phyloP scores from a whole-genome alignment of 2,113 vertebrate genomes.

The Hippopotamus amphibius region DNA sequence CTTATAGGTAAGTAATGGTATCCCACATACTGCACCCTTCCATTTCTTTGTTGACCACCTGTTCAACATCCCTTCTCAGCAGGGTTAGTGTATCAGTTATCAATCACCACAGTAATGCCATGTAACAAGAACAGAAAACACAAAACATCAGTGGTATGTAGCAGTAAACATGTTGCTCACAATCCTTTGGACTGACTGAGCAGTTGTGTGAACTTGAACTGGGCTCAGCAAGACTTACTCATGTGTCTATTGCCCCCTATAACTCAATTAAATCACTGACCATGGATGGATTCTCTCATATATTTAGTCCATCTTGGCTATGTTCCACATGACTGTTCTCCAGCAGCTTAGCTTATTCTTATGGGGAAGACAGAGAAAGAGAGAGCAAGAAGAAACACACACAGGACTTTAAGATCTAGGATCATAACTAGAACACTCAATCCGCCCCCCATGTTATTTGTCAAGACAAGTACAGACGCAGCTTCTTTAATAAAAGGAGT shows the following conservation, averaged over 20 bases:
- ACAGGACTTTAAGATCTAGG: neutral
- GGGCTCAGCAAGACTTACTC: neutral
- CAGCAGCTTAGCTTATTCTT: neutral
- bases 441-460: neutral
- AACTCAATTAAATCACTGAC: neutral
- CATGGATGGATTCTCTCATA: neutral
- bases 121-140: neutral
- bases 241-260: neutral
- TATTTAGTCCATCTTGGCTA: neutral
- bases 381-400: neutral
- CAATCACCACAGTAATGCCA: too few relatives aligned
- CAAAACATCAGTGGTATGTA: neutral
- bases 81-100: neutral
- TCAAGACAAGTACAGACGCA: neutral
- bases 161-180: neutral
- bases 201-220: neutral
- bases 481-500: neutral
- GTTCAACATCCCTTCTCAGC: neutral
- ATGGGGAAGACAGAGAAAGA: neutral
- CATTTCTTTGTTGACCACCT: neutral
- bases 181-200: neutral
- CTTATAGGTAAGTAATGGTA: neutral
- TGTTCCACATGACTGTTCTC: neutral
- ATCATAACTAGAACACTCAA: neutral
- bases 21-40: neutral